Base-by-base conservation (phyloP, 2,113 vertebrate species). In the Tychaedon coryphoeus region DNA sequence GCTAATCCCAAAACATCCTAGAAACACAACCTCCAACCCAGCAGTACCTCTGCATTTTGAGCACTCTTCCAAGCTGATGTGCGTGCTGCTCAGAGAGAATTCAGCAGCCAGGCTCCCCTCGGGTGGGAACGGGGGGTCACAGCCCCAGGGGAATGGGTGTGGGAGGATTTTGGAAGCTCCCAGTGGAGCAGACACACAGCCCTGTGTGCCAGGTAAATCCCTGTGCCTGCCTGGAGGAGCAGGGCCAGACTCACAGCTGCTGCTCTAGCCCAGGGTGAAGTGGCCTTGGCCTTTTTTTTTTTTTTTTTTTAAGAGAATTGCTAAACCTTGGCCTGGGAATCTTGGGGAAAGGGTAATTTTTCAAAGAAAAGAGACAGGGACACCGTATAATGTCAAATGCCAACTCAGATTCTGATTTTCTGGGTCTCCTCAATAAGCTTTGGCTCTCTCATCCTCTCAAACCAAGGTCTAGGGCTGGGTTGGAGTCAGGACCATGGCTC, bases 1-100 rank as follows among this genome's bases (percentile, higher is more conserved):
- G 5, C 88, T 96, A 95, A 96, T 95, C 82, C 69, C 81, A 74
- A 96, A 97, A 93, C 86, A 97, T 94, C 92, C 91, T 95, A 85
- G 57, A 85, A 96, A 74, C 61, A 82, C 58, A 78, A 11, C 18
- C 31, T 74, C 47, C 86, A 93, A 82, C 72, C 90, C 74, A 60
- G 20, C 10, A 26, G 26, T 84, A 26, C 73, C 83, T 78, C 93
- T 8, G 19, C 66, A 33, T 78, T 92, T 48, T 67, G 42, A 92
- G 57, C 2, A 1, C 43, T 60, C 62, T 65, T 83, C 76, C 84
- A 86, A 82, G 33, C 43, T 67, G n/a, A 9, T 5, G 15, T 26
- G 73, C 38, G 20, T 6, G 13, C 60, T 64, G 15, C 58, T 81
- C 13, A 14, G 28, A 47, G 69, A 56, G 50, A 81, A 72, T 54